These are phyloP conservation scores for Periophthalmus magnuspinnatus DNA, from an alignment of 2,797 vertebrate genomes.

Conservation along the genomic window DNA sequence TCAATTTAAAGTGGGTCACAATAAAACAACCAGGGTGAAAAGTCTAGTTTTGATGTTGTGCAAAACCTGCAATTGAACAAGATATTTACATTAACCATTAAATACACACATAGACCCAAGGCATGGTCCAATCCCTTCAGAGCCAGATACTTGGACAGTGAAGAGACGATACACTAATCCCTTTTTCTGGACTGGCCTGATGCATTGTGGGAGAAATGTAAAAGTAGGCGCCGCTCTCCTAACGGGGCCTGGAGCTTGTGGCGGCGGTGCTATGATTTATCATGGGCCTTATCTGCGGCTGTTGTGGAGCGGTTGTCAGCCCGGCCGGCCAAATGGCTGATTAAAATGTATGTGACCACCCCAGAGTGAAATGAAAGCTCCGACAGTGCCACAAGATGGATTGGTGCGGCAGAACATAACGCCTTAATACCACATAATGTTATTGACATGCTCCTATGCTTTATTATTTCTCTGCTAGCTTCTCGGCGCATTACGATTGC, in stretches of 20 bases:
- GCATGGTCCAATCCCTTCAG: constrained; percentile 25
- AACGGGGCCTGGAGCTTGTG: constrained; percentile 55
- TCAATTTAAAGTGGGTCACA: too few species aligned
- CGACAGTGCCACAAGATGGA: constrained; percentile 66
- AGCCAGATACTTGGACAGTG: constrained; percentile 34
- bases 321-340: constrained; percentile 70
- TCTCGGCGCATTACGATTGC: constrained; percentile 40
- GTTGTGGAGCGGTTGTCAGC: constrained; percentile 69
- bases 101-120: constrained; percentile 15
- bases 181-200: constrained; percentile 47
- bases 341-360: constrained; percentile 75
- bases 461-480: constrained; percentile 58
- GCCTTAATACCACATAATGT: constrained; percentile 63
- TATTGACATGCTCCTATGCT: constrained; percentile 67
- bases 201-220: constrained; percentile 41
- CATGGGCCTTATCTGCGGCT: constrained; percentile 64
- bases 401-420: constrained; percentile 51
- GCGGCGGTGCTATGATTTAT: constrained; percentile 61
- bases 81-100: constrained; percentile 7
- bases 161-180: constrained; percentile 52
- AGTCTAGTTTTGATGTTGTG: too few species aligned
- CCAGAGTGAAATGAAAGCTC: constrained; percentile 69
- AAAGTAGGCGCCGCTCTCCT: constrained; percentile 53
- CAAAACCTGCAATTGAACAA: constrained; percentile 6
- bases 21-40: neutral